A percentile compares a stretch with the other conserved stretches of the same genome.
phyloP scores from a whole-genome alignment of 2,888 invertebrate species.

The Idaea biselata region DNA sequence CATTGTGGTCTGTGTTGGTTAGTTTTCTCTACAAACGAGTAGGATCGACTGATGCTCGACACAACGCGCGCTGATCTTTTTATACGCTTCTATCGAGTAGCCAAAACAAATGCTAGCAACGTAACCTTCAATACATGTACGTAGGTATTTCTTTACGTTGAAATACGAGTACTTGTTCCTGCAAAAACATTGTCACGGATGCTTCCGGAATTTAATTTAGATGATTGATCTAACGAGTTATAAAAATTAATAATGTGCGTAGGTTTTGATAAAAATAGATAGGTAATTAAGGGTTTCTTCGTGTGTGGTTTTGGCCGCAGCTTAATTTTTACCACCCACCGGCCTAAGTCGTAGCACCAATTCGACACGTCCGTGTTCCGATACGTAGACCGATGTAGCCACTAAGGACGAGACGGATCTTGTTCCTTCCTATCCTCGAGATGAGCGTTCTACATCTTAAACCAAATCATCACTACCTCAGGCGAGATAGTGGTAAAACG shows the following conservation, averaged over 20 bases:
- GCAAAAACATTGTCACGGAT: not conserved
- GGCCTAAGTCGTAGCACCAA: too few relatives aligned
- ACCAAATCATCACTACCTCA: too few relatives aligned
- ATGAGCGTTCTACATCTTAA: too few relatives aligned
- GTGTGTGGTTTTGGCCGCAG: too few relatives aligned
- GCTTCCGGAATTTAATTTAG: not conserved
- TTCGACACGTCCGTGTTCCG: too few relatives aligned
- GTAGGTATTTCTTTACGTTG: not conserved
- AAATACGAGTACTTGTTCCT: not conserved
- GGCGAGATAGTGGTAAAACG: too few relatives aligned
- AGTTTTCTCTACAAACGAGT: constrained; percentile 47
- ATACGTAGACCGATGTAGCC: too few relatives aligned
- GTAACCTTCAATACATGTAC: constrained; percentile 56
- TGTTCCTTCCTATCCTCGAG: too few relatives aligned
- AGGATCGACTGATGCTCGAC: constrained; percentile 66
- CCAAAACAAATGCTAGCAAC: constrained; percentile 56
- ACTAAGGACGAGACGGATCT: too few relatives aligned
- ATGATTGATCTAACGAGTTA: not conserved
- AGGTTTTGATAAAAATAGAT: too few relatives aligned
- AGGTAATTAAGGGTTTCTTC: too few relatives aligned
- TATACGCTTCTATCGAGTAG: constrained; percentile 48
- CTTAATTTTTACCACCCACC: too few relatives aligned
- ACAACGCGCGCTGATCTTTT: constrained; percentile 48
- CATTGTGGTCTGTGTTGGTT: constrained; percentile 75
- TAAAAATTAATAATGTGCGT: not conserved